phyloP scores from a whole-genome alignment of 2,113 vertebrate species.

The Larimichthys crocea region DNA sequence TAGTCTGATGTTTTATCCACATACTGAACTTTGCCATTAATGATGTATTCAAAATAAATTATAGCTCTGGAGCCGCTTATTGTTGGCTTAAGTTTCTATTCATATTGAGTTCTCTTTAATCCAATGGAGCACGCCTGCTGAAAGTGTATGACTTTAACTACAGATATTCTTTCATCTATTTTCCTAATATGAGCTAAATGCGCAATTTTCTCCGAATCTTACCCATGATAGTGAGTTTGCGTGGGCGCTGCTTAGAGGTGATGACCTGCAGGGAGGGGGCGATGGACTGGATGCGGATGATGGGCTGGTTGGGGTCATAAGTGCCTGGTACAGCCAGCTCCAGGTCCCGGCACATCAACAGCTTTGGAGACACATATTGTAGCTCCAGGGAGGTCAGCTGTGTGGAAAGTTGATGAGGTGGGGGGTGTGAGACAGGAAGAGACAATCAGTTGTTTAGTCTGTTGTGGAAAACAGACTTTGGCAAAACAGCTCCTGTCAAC shows the following conservation, averaged over 20 bases:
- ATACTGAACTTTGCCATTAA: slow-evolving; percentile 25
- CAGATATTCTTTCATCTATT: slow-evolving; percentile 43
- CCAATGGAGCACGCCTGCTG: slow-evolving; percentile 9
- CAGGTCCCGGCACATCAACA: slow-evolving; percentile 98
- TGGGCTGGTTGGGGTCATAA: slow-evolving; percentile 96
- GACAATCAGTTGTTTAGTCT: slow-evolving; percentile 41
- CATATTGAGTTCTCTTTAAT: slow-evolving; percentile 52
- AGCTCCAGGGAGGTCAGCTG: slow-evolving; percentile 97
- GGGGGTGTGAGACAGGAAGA: slow-evolving; percentile 29
- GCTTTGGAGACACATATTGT: slow-evolving; percentile 97
- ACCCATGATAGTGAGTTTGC: slow-evolving; percentile 98
- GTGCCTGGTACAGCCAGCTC: slow-evolving; percentile 97
- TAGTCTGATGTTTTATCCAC: slow-evolving; percentile 3
- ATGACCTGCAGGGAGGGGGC: slow-evolving; percentile 97
- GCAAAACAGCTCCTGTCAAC: slow-evolving; percentile 23
- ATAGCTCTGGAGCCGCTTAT: slow-evolving; percentile 30
- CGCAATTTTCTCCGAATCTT: slow-evolving; percentile 71
- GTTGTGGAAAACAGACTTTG: slow-evolving; percentile 15
- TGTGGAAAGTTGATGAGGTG: slow-evolving; percentile 41
- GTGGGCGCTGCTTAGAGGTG: slow-evolving; percentile 98
- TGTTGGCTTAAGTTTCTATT: slow-evolving; percentile 34
- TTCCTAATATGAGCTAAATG: slow-evolving; percentile 30
- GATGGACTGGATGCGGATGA: slow-evolving; percentile 98
- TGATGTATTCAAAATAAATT: slow-evolving; percentile 41
- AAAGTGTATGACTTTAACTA: slow-evolving; percentile 5